Evolutionary conservation across 2,888 invertebrate genomes (phyloP).

Genomic region (Eledone cirrhosa): DNA sequence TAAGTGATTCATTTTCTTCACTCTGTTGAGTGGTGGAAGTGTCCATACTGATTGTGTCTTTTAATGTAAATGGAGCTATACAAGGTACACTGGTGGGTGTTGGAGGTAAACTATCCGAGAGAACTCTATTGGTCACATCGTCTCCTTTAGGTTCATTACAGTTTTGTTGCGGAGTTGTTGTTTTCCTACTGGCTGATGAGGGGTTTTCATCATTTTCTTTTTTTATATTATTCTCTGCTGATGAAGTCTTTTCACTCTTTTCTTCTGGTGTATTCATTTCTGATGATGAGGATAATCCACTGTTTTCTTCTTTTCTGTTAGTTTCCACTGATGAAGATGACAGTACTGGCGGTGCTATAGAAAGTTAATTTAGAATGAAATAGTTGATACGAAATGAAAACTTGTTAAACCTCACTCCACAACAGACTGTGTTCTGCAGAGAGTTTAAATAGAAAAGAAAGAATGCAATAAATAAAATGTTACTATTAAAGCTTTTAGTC

Average conservation of each 20-base stretch:
- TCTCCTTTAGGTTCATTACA: constrained; percentile 29
- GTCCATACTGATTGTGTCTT: constrained; percentile 54
- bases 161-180: constrained; percentile 16
- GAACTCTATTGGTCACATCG: constrained; percentile 1
- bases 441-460: neutral
- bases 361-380: constrained; percentile 26
- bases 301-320: constrained; percentile 35
- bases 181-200: constrained; percentile 20
- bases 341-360: constrained; percentile 14
- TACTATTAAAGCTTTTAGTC: too few species aligned
- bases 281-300: too few species aligned
- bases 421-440: constrained; percentile 15
- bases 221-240: constrained; percentile 70
- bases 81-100: constrained; percentile 35
- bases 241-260: constrained; percentile 54
- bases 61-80: constrained; percentile 49
- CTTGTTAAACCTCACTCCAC: neutral
- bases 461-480: neutral
- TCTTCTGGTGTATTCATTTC: constrained; percentile 33
- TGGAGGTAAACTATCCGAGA: constrained; percentile 17
- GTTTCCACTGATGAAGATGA: neutral
- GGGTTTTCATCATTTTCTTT: constrained; percentile 67
- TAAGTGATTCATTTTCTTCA: constrained; percentile 63
- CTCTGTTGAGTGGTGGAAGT: constrained; percentile 33
- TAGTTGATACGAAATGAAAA: constrained; percentile 26